Evolutionary conservation across 1,140 invertebrate genomes (phyloP), one percentile per base, ranked within the genome.

Genomic region (Apis laboriosa): DNA sequence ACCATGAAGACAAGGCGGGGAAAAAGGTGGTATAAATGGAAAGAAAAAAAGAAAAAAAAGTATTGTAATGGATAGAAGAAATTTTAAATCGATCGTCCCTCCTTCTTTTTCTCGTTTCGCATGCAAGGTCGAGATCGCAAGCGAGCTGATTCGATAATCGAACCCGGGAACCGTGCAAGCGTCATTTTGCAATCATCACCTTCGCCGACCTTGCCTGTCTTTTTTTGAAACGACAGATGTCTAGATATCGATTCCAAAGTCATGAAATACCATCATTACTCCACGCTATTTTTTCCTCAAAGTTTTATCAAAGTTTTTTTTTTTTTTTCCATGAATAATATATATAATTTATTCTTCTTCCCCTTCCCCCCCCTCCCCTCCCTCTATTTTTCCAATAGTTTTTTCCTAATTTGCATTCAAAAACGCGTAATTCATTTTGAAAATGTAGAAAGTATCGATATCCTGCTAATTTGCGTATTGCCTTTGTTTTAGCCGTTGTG

Each of bases 1-100:
- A 5, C 1, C 9, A 7, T 0, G 11, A n/a, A n/a, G n/a, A 60
- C 0, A 63, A 0, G 5, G 1, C 0, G n/a, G 24, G 12, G n/a
- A 15, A 24, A n/a, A 13, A 24, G 24, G 12, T 11, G 51, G 15
- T 0, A 11, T 34, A 34, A 34, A 34, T 3, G 34, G 5, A n/a
- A n/a, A 28, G 51, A 43, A 7, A 58, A 2, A 34, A 55, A 1
- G 24, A 13, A 53, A 81, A 66, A 11, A 8, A 17, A 24, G 24
- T 24, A 24, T 24, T 24, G 53, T 19, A 9, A 5, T 34, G 11
- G 19, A 13, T 11, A 1, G 12, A 49, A 19, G 51, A 72, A 19
- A 43, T 49, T 49, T 49, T 12, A 12, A 72, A 28, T 56, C 11
- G 0, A 1, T 8, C 2, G 17, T 34, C 19, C 21, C n/a, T 19